Evolutionary conservation across 2,888 invertebrate species (phyloP), one percentile per base, ranked within the genome.

Genomic region (Schizaphis graminum): DNA sequence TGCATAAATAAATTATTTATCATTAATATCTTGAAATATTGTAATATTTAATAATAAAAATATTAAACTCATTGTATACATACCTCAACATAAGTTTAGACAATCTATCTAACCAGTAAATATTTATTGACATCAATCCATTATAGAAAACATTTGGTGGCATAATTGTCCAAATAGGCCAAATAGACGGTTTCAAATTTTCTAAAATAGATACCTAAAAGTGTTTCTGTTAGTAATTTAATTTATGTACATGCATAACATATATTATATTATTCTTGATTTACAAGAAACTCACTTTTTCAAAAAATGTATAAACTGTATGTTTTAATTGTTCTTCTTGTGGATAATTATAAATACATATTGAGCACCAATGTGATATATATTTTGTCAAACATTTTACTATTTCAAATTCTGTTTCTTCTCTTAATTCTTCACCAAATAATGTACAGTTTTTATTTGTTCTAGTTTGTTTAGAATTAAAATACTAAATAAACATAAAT

Each of bases 141-240:
- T 94, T 91, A 53, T 94, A 94, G 21, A 94, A 94, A 90, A 94
- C 86, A 94, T 86, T 94, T 35, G 86, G 94, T 28, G 90, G 90
- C 94, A 94, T 94, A 24, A 94, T 49, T 49, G 94, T 94, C 86
- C 86, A 94, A 13, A 94, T 49, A 49, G 90, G 49, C 94, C 94
- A 94, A n/a, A 91, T 67, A 4, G 26, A n/a, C 13, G 94, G 86
- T 44, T 86, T 7, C 24, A 91, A 86, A 91, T 94, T 94, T 67
- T 94, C 94, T 61, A 94, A 94, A 86, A 94, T 35, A 47, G 84
- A 89, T 10, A 93, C 93, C 93, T 93, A 57, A 93, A 85, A 93
- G 8, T 35, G 47, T 24, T 41, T 56, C 0, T 84, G 1, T n/a
- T 26, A 11, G 57, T 35, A n/a, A 86, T 16, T 85, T 28, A 77